Percentiles rank a stretch among this genome's conserved stretches.
Evolutionary conservation across 64 coral and sea anemone species (phyloP).

Genomic region (Stichodactyla mertensii): DNA sequence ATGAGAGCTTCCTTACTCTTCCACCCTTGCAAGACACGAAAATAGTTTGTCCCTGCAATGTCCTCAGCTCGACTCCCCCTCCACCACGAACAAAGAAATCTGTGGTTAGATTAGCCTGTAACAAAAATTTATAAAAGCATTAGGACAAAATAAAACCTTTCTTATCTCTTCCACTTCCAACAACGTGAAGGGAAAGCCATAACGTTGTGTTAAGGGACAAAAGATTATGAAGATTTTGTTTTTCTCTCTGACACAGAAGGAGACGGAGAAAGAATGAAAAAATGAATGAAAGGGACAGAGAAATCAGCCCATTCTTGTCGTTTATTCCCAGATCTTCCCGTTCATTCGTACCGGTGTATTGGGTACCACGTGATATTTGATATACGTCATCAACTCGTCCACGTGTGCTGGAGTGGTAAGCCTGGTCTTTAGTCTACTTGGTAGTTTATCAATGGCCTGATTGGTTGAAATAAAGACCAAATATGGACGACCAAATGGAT

Average conservation of each 20-base stretch:
- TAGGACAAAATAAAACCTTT: no score
- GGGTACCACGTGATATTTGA: constrained; percentile 47
- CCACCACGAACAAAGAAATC: constrained; percentile 63
- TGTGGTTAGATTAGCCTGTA: constrained; percentile 48
- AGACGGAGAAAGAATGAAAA: no score
- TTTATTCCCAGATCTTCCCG: no score
- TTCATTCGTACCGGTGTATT: constrained; percentile 26
- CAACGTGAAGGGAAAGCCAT: no score
- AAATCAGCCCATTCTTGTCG: no score
- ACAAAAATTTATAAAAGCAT: no score
- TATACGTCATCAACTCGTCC: constrained; percentile 25
- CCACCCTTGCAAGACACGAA: constrained; percentile 80
- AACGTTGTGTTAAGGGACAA: no score
- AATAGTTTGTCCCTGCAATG: constrained; percentile 60
- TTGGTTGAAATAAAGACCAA: constrained; percentile 48
- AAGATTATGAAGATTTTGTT: no score
- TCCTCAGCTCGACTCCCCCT: constrained; percentile 61
- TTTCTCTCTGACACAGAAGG: no score
- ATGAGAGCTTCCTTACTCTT: constrained; percentile 25
- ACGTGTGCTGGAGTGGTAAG: neutral
- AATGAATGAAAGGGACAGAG: no score
- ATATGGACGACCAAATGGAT: constrained; percentile 25
- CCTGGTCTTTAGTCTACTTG: neutral
- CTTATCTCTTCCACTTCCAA: no score
- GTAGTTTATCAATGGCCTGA: constrained; percentile 26